Percentiles rank a stretch among this genome's conserved stretches.
These are phyloP conservation scores for Adoxophyes honmai DNA, from an alignment of 1,140 invertebrate species.

Conservation along the genomic window DNA sequence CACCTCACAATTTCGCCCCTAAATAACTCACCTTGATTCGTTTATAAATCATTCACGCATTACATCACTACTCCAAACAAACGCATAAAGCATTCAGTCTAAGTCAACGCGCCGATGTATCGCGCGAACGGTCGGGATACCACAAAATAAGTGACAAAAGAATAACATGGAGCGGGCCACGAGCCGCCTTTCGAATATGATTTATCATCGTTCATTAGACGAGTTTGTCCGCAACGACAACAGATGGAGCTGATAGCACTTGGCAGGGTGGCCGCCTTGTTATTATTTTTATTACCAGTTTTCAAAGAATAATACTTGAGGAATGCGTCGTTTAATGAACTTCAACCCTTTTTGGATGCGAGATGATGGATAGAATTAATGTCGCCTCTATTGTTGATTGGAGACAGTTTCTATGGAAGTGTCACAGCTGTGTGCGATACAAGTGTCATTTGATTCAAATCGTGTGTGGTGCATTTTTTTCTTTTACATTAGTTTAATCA, in stretches of 20 bases:
- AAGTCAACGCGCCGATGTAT: constrained; percentile 37
- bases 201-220: constrained; percentile 77
- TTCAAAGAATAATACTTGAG: constrained; percentile 75
- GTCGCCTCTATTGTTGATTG: constrained; percentile 71
- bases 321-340: constrained; percentile 75
- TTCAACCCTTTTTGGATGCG: constrained; percentile 68
- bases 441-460: constrained; percentile 12
- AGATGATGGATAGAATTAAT: constrained; percentile 75
- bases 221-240: constrained; percentile 76
- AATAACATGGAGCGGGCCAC: constrained; percentile 53
- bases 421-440: constrained; percentile 8
- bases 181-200: constrained; percentile 74
- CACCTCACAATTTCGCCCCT: constrained; percentile 59
- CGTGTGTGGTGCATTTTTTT: constrained; percentile 7
- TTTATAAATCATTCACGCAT: constrained; percentile 4
- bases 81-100: neutral
- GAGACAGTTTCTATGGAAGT: constrained; percentile 55
- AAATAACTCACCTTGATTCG: constrained; percentile 39
- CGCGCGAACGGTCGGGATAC: constrained; percentile 12
- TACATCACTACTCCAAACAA: constrained; percentile 34
- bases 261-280: constrained; percentile 74
- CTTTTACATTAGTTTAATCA: too few relatives aligned
- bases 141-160: constrained; percentile 32
- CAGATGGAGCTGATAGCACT: constrained; percentile 76
- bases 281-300: constrained; percentile 76